Evolutionary conservation across 1,140 invertebrate genomes (phyloP).

Genomic region (Apis cerana): DNA sequence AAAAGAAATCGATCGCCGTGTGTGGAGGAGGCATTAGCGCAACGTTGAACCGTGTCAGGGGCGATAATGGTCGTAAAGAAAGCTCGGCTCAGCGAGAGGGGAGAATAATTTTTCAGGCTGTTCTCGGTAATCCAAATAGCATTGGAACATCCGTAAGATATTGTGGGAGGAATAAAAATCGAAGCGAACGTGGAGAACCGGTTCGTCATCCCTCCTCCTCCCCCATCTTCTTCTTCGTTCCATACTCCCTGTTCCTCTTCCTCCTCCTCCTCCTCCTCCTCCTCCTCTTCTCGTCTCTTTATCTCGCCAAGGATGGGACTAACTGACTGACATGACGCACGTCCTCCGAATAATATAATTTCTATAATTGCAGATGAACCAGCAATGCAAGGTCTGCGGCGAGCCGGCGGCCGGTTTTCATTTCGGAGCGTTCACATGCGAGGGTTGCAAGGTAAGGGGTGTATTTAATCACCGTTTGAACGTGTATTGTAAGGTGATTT

Average conservation of each 20-base stretch:
- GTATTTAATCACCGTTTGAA: background rate
- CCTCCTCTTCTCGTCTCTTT: conserved; percentile 7
- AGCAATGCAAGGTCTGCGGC: conserved; percentile 91
- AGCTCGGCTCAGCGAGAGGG: background rate
- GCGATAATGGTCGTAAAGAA: conserved; percentile 44
- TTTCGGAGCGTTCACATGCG: conserved; percentile 95
- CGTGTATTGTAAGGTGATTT: background rate
- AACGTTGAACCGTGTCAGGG: conserved; percentile 42
- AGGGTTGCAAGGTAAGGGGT: conserved; percentile 91
- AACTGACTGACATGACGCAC: conserved; percentile 36
- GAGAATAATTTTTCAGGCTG: conserved; percentile 46
- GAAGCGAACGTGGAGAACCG: conserved; percentile 65
- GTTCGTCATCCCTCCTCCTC: conserved; percentile 48
- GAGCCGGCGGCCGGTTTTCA: conserved; percentile 94
- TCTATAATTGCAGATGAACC: conserved; percentile 87
- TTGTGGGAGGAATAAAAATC: conserved; percentile 68
- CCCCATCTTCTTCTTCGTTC: background rate
- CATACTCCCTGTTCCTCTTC: background rate
- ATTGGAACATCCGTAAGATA: conserved; percentile 59
- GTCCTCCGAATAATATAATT: conserved; percentile 67
- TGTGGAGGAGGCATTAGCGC: conserved; percentile 28
- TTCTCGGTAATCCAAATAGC: conserved; percentile 58
- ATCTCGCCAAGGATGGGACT: conserved; percentile 54
- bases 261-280: background rate
- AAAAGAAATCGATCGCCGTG: conserved; percentile 35